Evolutionary conservation across 1,140 invertebrate genomes (phyloP).

Genomic region (Rhynchophorus ferrugineus): DNA sequence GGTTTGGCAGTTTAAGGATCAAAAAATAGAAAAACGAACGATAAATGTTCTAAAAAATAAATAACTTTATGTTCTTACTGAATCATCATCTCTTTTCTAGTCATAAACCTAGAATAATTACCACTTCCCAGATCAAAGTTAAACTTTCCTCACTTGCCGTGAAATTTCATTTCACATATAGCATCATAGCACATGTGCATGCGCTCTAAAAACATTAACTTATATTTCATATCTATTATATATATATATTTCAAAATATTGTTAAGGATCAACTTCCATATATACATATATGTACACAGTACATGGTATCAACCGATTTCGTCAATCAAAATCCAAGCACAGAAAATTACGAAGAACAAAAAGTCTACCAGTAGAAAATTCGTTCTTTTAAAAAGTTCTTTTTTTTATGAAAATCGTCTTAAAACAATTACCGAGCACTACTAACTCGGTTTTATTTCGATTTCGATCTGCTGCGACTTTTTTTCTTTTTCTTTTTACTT

Average conservation of each 20-base stretch:
- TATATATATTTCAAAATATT: too few relatives aligned
- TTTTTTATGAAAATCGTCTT: background rate
- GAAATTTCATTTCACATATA: background rate
- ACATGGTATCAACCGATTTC: background rate
- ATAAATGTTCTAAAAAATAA: too few relatives aligned
- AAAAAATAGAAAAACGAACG: too few relatives aligned
- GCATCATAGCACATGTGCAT: background rate
- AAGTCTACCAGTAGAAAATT: background rate
- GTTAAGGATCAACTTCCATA: too few relatives aligned
- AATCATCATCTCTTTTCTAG: too few relatives aligned
- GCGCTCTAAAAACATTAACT: background rate
- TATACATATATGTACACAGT: background rate
- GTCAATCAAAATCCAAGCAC: background rate
- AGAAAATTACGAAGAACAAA: background rate
- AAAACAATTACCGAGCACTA: background rate
- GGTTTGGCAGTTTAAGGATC: too few relatives aligned
- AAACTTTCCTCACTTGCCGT: too few relatives aligned
- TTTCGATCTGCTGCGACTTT: conserved; percentile 18
- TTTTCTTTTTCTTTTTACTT: conserved; percentile 21
- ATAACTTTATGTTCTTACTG: too few relatives aligned
- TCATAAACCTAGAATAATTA: too few relatives aligned
- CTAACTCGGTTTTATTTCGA: conserved; percentile 4
- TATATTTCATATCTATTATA: too few relatives aligned
- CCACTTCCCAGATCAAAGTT: too few relatives aligned
- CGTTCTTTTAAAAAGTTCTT: background rate